phyloP scores from a whole-genome alignment of 2,113 vertebrate species.

The Rattus rattus region DNA sequence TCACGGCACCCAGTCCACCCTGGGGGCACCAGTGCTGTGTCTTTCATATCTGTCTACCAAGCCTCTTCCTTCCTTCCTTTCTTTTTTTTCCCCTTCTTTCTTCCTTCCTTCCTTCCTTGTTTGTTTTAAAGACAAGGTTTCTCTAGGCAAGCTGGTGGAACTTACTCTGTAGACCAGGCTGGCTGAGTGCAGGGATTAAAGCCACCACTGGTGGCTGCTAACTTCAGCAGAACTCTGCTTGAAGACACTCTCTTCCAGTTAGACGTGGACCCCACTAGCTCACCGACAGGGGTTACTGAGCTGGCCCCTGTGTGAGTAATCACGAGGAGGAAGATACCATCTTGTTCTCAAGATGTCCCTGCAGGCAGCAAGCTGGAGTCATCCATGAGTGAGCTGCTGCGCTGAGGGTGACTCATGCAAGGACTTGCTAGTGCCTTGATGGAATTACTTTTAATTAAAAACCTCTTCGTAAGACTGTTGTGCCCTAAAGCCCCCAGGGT shows the following conservation, averaged over 20 bases:
- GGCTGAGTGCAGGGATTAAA: not conserved
- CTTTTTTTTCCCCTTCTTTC: no score
- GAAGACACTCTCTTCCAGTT: not conserved
- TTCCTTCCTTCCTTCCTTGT: no score
- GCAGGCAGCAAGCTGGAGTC: rapidly evolving
- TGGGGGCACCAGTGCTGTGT: not conserved
- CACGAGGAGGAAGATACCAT: not conserved
- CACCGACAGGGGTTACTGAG: not conserved
- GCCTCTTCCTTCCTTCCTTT: not conserved
- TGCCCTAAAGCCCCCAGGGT: not conserved
- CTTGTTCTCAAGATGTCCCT: not conserved
- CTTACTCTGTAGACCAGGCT: not conserved
- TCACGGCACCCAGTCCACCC: not conserved
- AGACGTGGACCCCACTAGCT: not conserved
- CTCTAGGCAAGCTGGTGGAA: not conserved
- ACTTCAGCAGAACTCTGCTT: not conserved
- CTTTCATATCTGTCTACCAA: no score
- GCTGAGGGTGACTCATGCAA: not conserved
- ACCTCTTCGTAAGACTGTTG: not conserved
- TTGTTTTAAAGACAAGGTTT: not conserved
- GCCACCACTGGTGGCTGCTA: no score
- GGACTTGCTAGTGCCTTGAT: not conserved
- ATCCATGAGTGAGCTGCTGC: not conserved
- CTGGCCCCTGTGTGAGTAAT: not conserved
- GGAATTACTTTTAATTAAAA: not conserved